phyloP scores from a whole-genome alignment of 1,140 invertebrate genomes.

The Nomia melanderi region DNA sequence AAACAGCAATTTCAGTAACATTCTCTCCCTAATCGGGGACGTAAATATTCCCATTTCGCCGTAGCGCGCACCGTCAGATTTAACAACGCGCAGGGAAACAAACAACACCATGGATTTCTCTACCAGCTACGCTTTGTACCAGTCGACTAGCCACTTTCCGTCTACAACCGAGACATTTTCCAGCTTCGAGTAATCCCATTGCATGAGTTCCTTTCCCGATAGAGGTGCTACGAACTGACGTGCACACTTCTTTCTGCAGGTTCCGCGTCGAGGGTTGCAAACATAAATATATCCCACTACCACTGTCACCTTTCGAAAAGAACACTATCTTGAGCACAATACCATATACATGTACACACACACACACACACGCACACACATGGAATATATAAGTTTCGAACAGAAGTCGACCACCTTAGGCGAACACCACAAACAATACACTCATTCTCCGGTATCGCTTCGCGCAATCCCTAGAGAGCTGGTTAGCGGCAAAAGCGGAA shows the following conservation, averaged over 20 bases:
- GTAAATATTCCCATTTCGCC: neutral
- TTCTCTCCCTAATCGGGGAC: neutral
- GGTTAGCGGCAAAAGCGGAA: slow-evolving; percentile 64
- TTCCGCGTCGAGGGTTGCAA: slow-evolving; percentile 26
- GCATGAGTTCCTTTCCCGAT: slow-evolving; percentile 36
- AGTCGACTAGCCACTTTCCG: slow-evolving; percentile 24
- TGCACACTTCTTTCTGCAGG: neutral
- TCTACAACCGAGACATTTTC: slow-evolving; percentile 20
- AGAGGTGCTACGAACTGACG: slow-evolving; percentile 14
- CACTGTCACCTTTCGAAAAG: neutral
- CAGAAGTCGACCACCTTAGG: slow-evolving; percentile 53
- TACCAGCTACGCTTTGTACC: neutral
- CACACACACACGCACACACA: neutral
- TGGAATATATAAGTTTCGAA: slow-evolving; percentile 20
- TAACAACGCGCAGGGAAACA: slow-evolving; percentile 7
- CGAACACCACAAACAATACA: slow-evolving; percentile 59
- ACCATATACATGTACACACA: neutral
- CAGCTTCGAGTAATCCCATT: slow-evolving; percentile 44
- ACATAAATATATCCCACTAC: slow-evolving; percentile 48
- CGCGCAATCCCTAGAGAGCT: slow-evolving; percentile 55
- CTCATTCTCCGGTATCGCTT: slow-evolving; percentile 60
- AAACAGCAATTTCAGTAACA: neutral
- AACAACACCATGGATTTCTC: slow-evolving; percentile 13
- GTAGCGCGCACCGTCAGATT: neutral
- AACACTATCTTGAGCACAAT: neutral